Base-by-base conservation (phyloP, 1,140 invertebrate genomes). In the Zophobas morio region DNA sequence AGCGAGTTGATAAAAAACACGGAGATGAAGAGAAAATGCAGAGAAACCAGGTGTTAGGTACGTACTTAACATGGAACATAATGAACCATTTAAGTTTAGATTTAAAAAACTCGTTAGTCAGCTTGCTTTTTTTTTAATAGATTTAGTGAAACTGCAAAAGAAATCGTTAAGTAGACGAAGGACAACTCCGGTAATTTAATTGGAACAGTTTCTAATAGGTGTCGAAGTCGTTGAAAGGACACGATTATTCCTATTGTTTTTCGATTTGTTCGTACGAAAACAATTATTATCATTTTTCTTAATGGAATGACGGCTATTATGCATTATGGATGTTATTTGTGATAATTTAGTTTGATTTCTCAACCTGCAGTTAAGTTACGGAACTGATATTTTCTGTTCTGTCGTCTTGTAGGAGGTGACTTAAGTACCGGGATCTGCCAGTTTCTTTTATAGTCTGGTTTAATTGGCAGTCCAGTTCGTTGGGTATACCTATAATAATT, bases 31-130 rank as follows among this genome's bases (percentile, higher is more conserved):
- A 66, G 60, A 66, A 42, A 66, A 66, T 6, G n/a, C 20, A 42
- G 60, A 66, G 60, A 66, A 66, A 66, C 60, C 60, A 66, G 60
- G 39, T 46, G 39, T 66, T 66, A 66, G 60, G 60, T 66, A 37
- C 39, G 60, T 34, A 42, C 20, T 66, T 40, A 66, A 66, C 60
- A 66, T 39, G 60, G 60, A 66, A 40, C 60, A 42, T 3, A 36
- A 42, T 33, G 33, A 39, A 66, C 60, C 42, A 2, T 42, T 66
- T 66, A 66, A 42, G 39, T 8, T 8, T 2, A 36, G 2, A 33
- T 8, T 60, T 60, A 36, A 36, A 60, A 60, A 60, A 60, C 56
- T 6, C 2, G 60, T 42, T 66, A 42, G 60, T 20, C 20, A 1
- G 42, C n/a, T 32, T 42, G 60, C 32, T 66, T 40, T 51, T 66